These are phyloP conservation scores for Tadarida brasiliensis DNA, from an alignment of 2,797 vertebrate genomes.

Conservation along the genomic window DNA sequence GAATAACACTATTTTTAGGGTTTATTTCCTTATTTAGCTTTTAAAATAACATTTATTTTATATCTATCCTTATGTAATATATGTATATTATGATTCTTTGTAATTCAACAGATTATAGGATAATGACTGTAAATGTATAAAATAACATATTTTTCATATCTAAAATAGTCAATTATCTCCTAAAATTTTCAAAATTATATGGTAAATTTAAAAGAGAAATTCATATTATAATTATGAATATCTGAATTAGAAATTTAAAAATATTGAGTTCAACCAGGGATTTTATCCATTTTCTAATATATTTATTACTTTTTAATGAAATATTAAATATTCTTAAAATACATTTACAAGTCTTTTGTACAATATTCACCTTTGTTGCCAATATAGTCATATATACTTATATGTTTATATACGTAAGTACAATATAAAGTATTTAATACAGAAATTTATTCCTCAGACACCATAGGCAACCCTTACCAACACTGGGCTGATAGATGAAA, in stretches of 20 bases:
- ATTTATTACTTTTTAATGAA: not conserved
- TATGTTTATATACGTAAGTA: not conserved
- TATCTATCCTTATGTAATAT: not conserved
- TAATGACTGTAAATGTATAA: not conserved
- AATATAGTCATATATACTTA: not conserved
- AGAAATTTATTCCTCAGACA: not conserved
- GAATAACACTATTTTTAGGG: not conserved
- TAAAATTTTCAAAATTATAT: not conserved
- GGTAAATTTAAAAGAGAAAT: not conserved
- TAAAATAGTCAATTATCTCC: not conserved
- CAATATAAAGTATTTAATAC: not conserved
- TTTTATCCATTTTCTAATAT: not conserved
- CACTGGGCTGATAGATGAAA: not conserved
- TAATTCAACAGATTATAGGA: not conserved
- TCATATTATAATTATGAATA: not conserved
- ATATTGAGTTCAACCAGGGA: not conserved
- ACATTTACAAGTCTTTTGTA: not conserved
- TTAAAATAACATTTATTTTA: not conserved
- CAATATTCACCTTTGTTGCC: not conserved
- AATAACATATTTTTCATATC: not conserved
- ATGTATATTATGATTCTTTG: not conserved
- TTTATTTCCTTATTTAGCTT: not conserved
- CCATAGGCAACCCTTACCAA: not conserved
- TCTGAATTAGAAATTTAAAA: not conserved
- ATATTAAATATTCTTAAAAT: not conserved